phyloP scores from a whole-genome alignment of 2,888 invertebrate genomes.

The Coelinius sp. region DNA sequence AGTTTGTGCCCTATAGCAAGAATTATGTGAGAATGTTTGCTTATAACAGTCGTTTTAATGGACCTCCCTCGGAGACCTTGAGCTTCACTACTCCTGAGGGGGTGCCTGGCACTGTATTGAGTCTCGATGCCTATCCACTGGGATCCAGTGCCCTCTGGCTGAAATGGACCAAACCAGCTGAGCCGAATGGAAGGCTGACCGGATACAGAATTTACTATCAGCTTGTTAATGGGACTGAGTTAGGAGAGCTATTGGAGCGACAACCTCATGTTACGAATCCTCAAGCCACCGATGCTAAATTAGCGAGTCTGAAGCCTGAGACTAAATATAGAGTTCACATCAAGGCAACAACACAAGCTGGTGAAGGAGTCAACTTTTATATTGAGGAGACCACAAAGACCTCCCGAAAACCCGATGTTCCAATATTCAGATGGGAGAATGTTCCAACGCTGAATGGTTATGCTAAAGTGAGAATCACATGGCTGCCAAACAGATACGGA shows the following conservation, averaged over 20 bases:
- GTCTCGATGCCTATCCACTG: conserved; percentile 86
- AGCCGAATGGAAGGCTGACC: conserved; percentile 91
- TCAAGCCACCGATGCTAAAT: conserved; percentile 82
- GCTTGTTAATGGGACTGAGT: conserved; percentile 77
- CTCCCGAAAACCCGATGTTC: conserved; percentile 77
- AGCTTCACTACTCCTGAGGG: conserved; percentile 93
- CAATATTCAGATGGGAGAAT: conserved; percentile 79
- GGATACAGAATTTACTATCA: conserved; percentile 95
- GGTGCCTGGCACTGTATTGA: conserved; percentile 88
- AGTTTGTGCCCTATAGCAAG: conserved; percentile 87
- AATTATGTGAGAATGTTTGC: conserved; percentile 92
- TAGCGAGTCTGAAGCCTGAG: conserved; percentile 86
- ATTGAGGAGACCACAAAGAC: conserved; percentile 84
- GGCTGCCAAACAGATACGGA: conserved; percentile 86
- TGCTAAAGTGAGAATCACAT: conserved; percentile 82
- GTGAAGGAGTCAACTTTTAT: conserved; percentile 88
- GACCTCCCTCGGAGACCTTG: conserved; percentile 88
- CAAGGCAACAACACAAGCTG: conserved; percentile 88
- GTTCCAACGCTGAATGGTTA: conserved; percentile 80
- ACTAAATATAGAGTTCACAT: conserved; percentile 92
- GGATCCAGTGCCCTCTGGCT: conserved; percentile 91
- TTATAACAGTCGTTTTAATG: conserved; percentile 91
- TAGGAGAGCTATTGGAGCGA: conserved; percentile 78
- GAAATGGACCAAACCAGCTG: conserved; percentile 91
- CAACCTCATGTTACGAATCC: conserved; percentile 86